Evolutionary conservation across 37 sponge, comb jelly and placozoan genomes (phyloP), one percentile per base, ranked within the genome.

Genomic region (Hexactinellida sp.): DNA sequence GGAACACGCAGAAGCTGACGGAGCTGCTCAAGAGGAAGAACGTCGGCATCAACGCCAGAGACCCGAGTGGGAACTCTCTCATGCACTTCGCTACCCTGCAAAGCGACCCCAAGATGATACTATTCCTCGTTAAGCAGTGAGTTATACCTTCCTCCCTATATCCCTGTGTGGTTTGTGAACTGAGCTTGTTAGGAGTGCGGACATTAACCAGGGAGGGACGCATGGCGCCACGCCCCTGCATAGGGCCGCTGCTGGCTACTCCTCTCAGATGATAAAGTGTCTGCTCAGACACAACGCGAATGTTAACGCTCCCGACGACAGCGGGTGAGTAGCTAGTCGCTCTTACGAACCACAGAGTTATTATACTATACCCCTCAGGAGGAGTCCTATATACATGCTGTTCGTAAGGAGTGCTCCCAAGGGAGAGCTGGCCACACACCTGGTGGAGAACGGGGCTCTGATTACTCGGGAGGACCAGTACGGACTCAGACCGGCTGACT

Each of bases 131-230:
- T 23, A 63, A 63, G 76, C 76, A 63, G 76, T 63, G 76, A 63
- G 76, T 63, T 47, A n/a, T n/a, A 32, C 32, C 76, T 41, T 13
- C 47, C n/a, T n/a, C n/a, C n/a, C n/a, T n/a, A n/a, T n/a, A n/a
- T n/a, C n/a, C n/a, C n/a, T n/a, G n/a, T n/a, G n/a, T n/a, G n/a
- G n/a, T n/a, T n/a, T n/a, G n/a, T n/a, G n/a, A n/a, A n/a, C n/a
- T n/a, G n/a, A n/a, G n/a, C n/a, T n/a, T n/a, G n/a, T 21, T 63
- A 63, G 76, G 76, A 63, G 13, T 63, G 76, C 76, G 3, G 76
- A 63, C 76, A 63, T 63, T n/a, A 63, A 63, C 34, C 76, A 63
- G 76, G 76, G 76, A 63, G 76, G 34, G 25, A 63, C 25, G 5
- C 30, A 63, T n/a, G 76, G 76, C 34, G 13, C 13, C 25, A 63